Evolutionary conservation across 1,140 invertebrate genomes (phyloP), one percentile per base, ranked within the genome.

Genomic region (Plodia interpunctella): DNA sequence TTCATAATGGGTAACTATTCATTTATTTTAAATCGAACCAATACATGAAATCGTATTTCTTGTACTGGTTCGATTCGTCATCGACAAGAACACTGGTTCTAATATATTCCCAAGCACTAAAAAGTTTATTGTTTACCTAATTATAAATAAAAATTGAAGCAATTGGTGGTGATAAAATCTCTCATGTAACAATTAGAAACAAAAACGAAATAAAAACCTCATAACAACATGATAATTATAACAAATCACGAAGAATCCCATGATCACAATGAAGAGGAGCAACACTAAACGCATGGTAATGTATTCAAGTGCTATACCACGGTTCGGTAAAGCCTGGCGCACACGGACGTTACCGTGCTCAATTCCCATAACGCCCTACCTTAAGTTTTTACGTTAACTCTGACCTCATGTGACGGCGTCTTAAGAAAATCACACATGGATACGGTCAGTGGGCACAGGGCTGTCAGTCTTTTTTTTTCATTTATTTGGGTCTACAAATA

Each of bases 361-460:
- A 83, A 68, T 89, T 90, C 89, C 89, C 88, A 90, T 90, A 90
- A 90, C 89, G 87, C 88, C 88, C 87, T 72, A 72, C 76, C 83
- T 87, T 78, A 76, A 84, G 77, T 86, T 88, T 87, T 88, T 87
- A 88, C 80, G 82, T 88, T 89, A 89, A 87, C 84, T 89, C 87
- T 89, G 87, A 89, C 84, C 87, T 89, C 84, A 87, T 87, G 78
- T 89, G 87, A 84, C 80, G 77, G 76, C 80, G 80, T 84, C 84
- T 89, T 89, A 89, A 89, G 87, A 89, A 89, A 89, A 89, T 89
- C 84, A 89, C 84, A 87, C 78, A 62, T 55, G 70, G 65, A 44
- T 68, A 79, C 73, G 70, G 66, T 74, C 35, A 63, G 55, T 71
- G 66, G 15, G 25, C 66, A 71, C 68, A 85, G 80, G 82, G 82